Percentiles rank a stretch among this genome's conserved stretches.
Conservation (phyloP, 2,797 vertebrate species). For the Rhynchonycteris naso region DNA sequence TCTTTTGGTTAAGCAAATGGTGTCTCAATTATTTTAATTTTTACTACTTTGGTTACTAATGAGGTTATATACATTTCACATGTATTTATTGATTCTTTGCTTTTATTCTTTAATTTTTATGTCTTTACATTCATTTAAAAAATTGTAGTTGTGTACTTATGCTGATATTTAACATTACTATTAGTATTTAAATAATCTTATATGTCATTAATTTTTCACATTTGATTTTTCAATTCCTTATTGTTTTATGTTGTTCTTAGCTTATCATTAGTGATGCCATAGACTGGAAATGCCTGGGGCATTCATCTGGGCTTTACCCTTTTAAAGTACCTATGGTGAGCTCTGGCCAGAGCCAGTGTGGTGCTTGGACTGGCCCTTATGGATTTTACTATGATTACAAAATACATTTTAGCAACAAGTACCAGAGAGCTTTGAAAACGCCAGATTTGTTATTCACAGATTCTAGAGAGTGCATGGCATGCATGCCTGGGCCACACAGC, state of each 20-base stretch:
- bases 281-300: neutral
- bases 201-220: neutral
- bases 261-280: neutral
- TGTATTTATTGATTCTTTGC: neutral
- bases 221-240: neutral
- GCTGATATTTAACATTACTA: neutral
- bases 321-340: neutral
- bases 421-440: neutral
- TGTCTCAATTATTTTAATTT: constrained; percentile 12
- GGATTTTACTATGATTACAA: neutral
- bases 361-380: neutral
- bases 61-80: neutral
- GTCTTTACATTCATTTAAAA: neutral
- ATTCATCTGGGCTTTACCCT: neutral
- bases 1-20: neutral
- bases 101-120: neutral
- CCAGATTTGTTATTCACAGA: neutral
- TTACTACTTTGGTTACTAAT: neutral
- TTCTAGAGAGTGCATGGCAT: neutral
- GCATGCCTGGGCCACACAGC: neutral
- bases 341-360: neutral
- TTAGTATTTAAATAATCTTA: neutral
- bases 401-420: neutral
- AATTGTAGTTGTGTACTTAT: neutral
- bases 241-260: neutral